Base-by-base conservation (phyloP, 2,888 invertebrate species). In the Sphaerophoria taeniata region DNA sequence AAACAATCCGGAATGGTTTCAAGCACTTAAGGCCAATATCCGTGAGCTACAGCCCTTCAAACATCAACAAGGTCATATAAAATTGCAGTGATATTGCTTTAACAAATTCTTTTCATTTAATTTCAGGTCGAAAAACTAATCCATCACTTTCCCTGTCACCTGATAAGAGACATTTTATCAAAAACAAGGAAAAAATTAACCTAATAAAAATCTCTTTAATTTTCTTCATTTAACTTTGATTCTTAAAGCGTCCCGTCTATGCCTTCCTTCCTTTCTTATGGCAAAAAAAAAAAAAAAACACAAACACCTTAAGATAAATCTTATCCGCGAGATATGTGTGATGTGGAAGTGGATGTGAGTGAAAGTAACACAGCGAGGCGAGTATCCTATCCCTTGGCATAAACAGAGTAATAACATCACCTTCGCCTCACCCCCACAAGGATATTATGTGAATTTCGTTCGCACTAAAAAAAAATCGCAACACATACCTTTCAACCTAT, bases 141-240 rank as follows among this genome's bases (percentile, higher is more conserved):
- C 39, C 67, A 67, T 67, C 67, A 67, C 39, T 67, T 56, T 56
- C n/a, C 45, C 33, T 47, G 34, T 53, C 70, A 39, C 33, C 45
- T 33, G 65, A 11, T 12, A 56, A 16, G 24, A 2, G 45, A 47
- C 16, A 56, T 51, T 39, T 69, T 56, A 7, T 43, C 31, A 3
- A 33, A 12, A 39, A 24, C 9, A 39, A 39, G 43, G 43, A 58
- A 39, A 11, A 24, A 6, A 36, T 11, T 0, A 9, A 43, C 1
- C 24, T 24, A 43, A 43, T 43, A 43, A 43, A 55, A 55, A 55
- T 9, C 12, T 31, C 47, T 24, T 69, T 45, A n/a, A 81, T 77
- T 76, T 81, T 76, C 74, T 76, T 69, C 75, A 61, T 63, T 58
- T 73, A 76, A 70, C 45, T 51, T 67, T 61, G 71, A 47, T 67